Evolutionary conservation across 2,113 vertebrate species (phyloP).

Genomic region (Larimichthys polyactis): DNA sequence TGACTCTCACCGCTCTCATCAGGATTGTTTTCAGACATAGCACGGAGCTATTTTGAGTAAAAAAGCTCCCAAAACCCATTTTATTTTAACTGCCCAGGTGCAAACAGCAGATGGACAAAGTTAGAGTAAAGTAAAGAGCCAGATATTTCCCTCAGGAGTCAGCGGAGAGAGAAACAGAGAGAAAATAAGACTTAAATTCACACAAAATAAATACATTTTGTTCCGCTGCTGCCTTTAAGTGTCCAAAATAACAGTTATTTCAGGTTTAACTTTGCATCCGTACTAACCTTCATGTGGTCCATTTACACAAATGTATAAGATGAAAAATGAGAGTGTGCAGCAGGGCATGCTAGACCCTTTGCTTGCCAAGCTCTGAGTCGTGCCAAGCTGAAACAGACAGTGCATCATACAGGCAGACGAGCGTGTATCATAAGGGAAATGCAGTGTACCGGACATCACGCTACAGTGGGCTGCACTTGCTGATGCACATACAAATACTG

Average conservation of each 20-base stretch:
- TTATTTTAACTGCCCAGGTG: not conserved
- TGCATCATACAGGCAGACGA: not conserved
- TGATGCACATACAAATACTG: constrained; percentile 17
- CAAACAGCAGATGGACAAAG: not conserved
- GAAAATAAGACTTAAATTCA: not conserved
- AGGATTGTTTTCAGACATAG: not conserved
- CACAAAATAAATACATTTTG: not conserved
- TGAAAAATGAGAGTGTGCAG: constrained; percentile 9
- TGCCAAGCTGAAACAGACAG: constrained; percentile 17
- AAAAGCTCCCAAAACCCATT: not conserved
- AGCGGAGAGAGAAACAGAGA: not conserved
- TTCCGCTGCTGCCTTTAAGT: not conserved
- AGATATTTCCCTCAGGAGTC: not conserved
- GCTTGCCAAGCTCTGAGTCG: not conserved
- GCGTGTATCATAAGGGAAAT: constrained; percentile 24
- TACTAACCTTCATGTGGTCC: not conserved
- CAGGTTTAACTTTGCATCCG: not conserved
- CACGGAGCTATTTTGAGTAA: not conserved
- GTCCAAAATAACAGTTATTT: not conserved
- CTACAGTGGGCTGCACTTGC: constrained; percentile 21
- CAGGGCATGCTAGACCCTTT: not conserved
- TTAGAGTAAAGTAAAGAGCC: too few relatives aligned
- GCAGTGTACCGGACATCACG: constrained; percentile 37
- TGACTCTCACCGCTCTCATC: not conserved
- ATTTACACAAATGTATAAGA: constrained; percentile 2